Evolutionary conservation across 2,113 vertebrate genomes (phyloP), one percentile per base, ranked within the genome.

Genomic region (Megalops atlanticus): DNA sequence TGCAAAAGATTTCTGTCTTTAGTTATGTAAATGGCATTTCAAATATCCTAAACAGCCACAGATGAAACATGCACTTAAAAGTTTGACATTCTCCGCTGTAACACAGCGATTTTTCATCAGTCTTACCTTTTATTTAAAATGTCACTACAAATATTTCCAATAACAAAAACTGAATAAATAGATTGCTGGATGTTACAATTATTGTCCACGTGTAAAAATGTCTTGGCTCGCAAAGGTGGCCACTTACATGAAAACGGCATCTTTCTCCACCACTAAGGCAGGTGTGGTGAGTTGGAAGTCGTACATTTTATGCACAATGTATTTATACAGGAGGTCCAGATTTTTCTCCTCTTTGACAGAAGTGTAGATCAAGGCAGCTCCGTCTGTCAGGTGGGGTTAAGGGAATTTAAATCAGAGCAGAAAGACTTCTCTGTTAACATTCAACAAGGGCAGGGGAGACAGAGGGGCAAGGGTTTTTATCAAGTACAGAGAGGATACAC

Each of bases 261-360:
- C 95, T 89, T 96, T 96, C 89, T 96, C 95, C 90, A 96, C 95
- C 85, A 96, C 92, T 84, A 93, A 88, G 85, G 95, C 95, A 86
- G 98, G 92, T 0, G 91, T 95, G 91, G 91, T 92, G 90, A 99
- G 98, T 89, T 97, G 96, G 91, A 99, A 98, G 87, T 96, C 96
- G 0, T 98, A 99, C 35, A 96, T 94, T 95, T 98, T 99, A 94
- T 99, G 98, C 90, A 98, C 95, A 87, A 98, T 95, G 92, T 99
- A 99, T 92, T 99, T 99, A 94, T 99, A 98, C 88, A 99, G 92
- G 86, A 98, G 95, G 88, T 98, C 96, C 71, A 99, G 90, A 89
- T 99, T 99, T 91, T 99, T 99, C 89, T 98, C 98, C 90, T 99
- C 98, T 91, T 99, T 99, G 85, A 98, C 97, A 72, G 98, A 99